phyloP scores from a whole-genome alignment of 1,140 invertebrate genomes.

The Musca domestica region DNA sequence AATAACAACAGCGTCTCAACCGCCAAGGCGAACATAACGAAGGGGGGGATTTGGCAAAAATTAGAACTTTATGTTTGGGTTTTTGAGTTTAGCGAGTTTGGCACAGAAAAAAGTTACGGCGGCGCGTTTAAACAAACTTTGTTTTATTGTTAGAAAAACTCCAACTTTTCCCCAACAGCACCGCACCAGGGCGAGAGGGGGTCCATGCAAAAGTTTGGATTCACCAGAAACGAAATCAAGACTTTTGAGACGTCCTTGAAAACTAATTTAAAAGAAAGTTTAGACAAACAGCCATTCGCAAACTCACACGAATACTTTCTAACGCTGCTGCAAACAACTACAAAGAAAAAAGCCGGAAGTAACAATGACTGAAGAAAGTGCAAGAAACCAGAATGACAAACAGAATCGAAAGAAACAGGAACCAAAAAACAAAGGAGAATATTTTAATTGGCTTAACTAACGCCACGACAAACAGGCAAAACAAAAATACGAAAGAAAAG shows the following conservation, averaged over 20 bases:
- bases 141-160: constrained; percentile 20
- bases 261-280: constrained; percentile 31
- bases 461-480: not conserved
- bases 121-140: constrained; percentile 17
- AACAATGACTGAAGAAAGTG: not conserved
- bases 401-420: not conserved
- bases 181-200: too few species aligned
- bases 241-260: constrained; percentile 52
- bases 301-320: not conserved
- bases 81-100: constrained; percentile 20
- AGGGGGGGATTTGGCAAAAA: constrained; percentile 11
- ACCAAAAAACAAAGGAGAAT: not conserved
- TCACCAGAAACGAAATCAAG: constrained; percentile 23
- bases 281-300: constrained; percentile 14
- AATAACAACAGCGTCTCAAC: constrained; percentile 35
- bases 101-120: constrained; percentile 22
- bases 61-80: constrained; percentile 29
- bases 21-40: not conserved
- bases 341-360: not conserved
- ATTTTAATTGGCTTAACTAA: not conserved
- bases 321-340: too few species aligned
- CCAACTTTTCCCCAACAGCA: constrained; percentile 11
- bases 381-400: not conserved
- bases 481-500: too few species aligned
- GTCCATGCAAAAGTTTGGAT: constrained; percentile 16